Percentiles rank a stretch among this genome's conserved stretches.
Conservation (phyloP, 2,113 vertebrate species). For the Zootoca vivipara region DNA sequence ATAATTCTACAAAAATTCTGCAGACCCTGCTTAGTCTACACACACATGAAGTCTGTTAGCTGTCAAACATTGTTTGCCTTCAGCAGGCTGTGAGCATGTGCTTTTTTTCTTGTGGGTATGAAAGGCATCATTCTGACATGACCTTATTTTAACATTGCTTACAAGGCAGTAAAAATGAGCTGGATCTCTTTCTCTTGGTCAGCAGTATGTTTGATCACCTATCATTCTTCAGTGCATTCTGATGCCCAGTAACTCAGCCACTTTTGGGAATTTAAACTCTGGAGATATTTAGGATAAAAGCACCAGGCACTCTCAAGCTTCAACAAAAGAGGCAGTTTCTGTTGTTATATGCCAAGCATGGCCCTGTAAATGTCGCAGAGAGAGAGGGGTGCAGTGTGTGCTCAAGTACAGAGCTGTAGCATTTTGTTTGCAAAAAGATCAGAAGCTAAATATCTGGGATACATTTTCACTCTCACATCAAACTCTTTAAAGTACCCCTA, state of each 20-base stretch:
- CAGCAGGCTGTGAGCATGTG: not conserved
- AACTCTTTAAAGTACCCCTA: not conserved
- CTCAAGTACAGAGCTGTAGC: not conserved
- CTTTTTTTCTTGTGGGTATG: not conserved
- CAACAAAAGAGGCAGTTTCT: not conserved
- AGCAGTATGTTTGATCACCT: constrained; percentile 11
- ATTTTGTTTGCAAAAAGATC: not conserved
- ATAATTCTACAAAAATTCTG: not conserved
- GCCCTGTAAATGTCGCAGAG: no score
- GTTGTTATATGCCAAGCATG: not conserved
- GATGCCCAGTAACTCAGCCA: not conserved
- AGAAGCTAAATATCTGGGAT: not conserved
- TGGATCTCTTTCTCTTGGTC: not conserved
- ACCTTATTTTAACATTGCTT: constrained; percentile 9
- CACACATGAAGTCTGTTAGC: not conserved
- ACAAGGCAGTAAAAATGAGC: not conserved
- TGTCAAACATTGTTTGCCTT: not conserved
- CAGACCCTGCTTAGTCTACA: not conserved
- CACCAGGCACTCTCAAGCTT: not conserved
- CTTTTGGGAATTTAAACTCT: constrained; percentile 15
- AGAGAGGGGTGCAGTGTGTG: not conserved
- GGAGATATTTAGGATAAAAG: not conserved
- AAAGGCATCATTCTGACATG: constrained; percentile 21
- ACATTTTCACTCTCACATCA: not conserved
- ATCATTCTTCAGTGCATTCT: not conserved